Conservation (phyloP, 2,797 vertebrate genomes). For the Molothrus ater region DNA sequence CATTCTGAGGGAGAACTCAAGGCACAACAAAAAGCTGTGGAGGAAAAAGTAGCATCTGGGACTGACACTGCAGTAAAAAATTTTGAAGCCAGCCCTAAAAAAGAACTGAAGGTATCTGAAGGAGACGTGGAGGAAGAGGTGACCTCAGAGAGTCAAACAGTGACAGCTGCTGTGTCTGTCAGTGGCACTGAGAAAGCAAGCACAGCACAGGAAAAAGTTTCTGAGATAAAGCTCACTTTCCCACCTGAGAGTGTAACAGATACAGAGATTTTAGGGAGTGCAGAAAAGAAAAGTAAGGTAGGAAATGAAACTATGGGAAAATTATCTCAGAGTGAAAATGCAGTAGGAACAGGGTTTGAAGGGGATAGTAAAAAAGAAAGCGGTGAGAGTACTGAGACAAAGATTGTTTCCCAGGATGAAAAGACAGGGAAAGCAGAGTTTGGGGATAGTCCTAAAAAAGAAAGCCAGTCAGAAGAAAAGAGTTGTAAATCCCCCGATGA, state of each 20-base stretch:
- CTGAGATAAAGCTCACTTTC: background rate
- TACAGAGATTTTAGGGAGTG: background rate
- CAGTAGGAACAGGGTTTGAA: constrained; percentile 14
- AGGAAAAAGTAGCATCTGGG: background rate
- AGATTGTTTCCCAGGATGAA: background rate
- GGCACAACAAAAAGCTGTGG: background rate
- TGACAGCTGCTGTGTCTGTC: rapidly evolving
- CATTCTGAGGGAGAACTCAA: background rate
- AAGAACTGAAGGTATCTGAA: background rate
- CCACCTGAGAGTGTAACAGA: background rate
- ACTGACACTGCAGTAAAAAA: background rate
- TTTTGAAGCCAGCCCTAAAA: background rate
- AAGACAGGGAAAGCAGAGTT: background rate
- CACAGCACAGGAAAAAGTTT: constrained; percentile 30
- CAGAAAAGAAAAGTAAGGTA: background rate
- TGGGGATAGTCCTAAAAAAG: background rate
- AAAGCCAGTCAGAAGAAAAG: background rate
- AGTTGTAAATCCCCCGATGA: constrained; percentile 24
- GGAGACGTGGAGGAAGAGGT: background rate
- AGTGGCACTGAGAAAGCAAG: background rate
- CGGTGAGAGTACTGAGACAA: background rate
- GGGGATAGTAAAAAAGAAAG: background rate
- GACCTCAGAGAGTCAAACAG: background rate
- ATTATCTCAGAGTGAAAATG: background rate
- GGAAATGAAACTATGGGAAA: background rate